A percentile compares a stretch with the other conserved stretches of the same genome.
These are phyloP conservation scores for Pinctada fucata DNA, from an alignment of 2,888 invertebrate species.

Conservation along the genomic window DNA sequence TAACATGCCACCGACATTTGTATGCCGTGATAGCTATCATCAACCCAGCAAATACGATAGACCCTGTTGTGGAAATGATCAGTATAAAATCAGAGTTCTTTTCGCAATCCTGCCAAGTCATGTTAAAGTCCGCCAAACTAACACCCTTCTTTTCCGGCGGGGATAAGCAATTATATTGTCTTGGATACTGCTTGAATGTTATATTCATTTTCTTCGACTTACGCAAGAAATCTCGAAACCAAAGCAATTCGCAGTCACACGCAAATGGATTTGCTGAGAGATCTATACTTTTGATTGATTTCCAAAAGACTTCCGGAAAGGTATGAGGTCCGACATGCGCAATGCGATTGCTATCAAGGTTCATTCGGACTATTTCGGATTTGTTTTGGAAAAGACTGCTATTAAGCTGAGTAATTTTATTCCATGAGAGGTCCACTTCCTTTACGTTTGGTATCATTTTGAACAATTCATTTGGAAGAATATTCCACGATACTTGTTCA, in stretches of 20 bases:
- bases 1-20: conserved; percentile 80
- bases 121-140: neutral
- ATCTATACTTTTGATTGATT: conserved; percentile 75
- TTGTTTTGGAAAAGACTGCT: neutral
- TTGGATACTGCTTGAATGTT: conserved; percentile 5
- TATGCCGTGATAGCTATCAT: conserved; percentile 65
- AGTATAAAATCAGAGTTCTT: neutral
- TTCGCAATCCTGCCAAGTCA: neutral
- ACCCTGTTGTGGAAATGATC: neutral
- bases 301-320: conserved; percentile 23
- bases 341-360: conserved; percentile 12
- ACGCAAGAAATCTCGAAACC: conserved; percentile 46
- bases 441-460: neutral
- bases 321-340: conserved; percentile 7
- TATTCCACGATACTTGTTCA: neutral
- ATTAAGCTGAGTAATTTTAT: neutral
- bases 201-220: neutral
- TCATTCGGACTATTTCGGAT: neutral
- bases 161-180: neutral
- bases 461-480: neutral
- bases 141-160: conserved; percentile 11
- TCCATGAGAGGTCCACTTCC: neutral
- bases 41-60: neutral
- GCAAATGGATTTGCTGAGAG: conserved; percentile 81
- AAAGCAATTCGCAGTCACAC: conserved; percentile 80